A percentile compares a stretch with the other conserved stretches of the same genome.
phyloP scores from a whole-genome alignment of 2,797 vertebrate species.

The Otus scops region DNA sequence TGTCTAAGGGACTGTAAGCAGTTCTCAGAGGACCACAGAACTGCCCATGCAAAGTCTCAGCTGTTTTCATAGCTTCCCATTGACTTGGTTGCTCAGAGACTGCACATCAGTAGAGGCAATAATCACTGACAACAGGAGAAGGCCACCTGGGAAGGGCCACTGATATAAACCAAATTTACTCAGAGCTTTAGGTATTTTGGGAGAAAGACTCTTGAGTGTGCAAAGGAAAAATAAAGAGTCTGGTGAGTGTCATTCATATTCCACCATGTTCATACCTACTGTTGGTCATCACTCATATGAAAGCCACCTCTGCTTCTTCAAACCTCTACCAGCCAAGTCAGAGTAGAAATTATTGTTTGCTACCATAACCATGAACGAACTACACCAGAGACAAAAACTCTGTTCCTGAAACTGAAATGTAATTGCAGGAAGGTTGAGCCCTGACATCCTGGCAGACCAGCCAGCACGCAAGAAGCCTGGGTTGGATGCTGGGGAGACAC shows the following conservation, averaged over 20 bases:
- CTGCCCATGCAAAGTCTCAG: neutral
- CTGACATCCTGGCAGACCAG: neutral
- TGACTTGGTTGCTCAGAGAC: neutral
- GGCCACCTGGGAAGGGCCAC: neutral
- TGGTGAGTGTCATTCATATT: neutral
- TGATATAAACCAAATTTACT: neutral
- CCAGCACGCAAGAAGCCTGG: accelerated
- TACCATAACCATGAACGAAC: neutral
- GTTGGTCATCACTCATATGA: neutral
- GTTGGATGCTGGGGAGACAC: neutral
- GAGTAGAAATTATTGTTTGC: neutral
- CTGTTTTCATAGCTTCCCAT: neutral
- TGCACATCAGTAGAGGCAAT: neutral
- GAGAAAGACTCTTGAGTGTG: neutral
- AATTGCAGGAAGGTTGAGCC: neutral
- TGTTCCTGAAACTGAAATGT: neutral
- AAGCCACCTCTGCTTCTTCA: neutral
- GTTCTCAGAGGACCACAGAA: neutral
- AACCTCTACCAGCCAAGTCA: neutral
- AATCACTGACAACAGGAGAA: neutral
- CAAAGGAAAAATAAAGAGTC: neutral
- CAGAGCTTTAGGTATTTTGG: neutral
- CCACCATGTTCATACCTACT: neutral
- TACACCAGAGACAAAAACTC: neutral
- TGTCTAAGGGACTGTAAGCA: neutral